Conservation (phyloP, 92 coral and sea anemone species). For the Chrysogorgia sp. region DNA sequence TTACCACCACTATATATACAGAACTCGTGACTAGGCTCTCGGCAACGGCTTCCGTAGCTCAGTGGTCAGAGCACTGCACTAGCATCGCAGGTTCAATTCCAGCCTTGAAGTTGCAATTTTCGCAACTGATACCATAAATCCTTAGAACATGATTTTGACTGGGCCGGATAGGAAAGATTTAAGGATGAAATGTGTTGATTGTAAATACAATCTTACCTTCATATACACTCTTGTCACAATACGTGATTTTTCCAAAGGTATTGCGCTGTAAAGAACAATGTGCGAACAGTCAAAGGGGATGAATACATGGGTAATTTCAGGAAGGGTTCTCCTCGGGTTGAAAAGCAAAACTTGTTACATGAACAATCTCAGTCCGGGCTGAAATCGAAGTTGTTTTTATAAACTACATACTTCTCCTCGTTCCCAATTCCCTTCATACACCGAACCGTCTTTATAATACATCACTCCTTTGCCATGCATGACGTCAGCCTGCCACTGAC, state of each 20-base stretch:
- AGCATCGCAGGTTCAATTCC: too few species aligned
- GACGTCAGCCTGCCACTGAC: constrained; percentile 77
- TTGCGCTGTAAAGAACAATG: constrained; percentile 58
- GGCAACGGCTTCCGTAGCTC: too few species aligned
- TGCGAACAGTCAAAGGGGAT: background rate
- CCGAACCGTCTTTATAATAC: constrained; percentile 82
- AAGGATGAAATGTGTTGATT: too few species aligned
- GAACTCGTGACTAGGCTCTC: too few species aligned
- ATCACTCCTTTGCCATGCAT: constrained; percentile 74
- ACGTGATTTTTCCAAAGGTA: constrained; percentile 76
- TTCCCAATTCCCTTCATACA: constrained; percentile 80
- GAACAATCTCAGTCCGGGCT: background rate
- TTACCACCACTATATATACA: too few species aligned
- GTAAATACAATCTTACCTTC: constrained; percentile 63
- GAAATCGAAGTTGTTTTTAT: background rate
- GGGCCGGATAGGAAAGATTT: too few species aligned
- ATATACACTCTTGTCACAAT: constrained; percentile 67
- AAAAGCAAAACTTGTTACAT: background rate
- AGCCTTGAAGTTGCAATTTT: too few species aligned
- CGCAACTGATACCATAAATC: too few species aligned
- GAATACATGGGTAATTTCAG: background rate
- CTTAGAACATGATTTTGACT: too few species aligned
- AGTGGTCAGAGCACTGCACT: too few species aligned
- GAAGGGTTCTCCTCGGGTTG: too few species aligned
- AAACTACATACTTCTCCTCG: constrained; percentile 68